Base-by-base conservation (phyloP, 2,888 invertebrate genomes). In the Tubiluchus corallicola region DNA sequence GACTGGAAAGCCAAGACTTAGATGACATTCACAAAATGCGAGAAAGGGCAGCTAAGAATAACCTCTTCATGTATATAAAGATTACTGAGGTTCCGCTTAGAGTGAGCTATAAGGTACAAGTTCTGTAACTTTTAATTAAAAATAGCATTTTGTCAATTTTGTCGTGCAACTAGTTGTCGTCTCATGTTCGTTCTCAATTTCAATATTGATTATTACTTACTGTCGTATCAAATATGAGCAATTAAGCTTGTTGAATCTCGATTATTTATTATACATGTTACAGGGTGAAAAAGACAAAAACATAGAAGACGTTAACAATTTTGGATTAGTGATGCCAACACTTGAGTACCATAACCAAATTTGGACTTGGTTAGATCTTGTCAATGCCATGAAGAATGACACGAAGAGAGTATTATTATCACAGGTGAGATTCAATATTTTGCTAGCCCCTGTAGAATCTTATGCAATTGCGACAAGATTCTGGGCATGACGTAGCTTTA, bases 1-100 rank as follows among this genome's bases (percentile, higher is more conserved):
- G 29, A n/a, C 9, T 29, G 9, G 29, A 29, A n/a, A 9, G 9
- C 9, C 29, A 80, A 51, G 74, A 76, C 56, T 79, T 77, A 55
- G 87, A 92, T 61, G 94, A 96, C 59, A 92, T 96, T 0, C 94
- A 96, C 63, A 92, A 84, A 63, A 90, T 90, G 88, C 87, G 87
- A 75, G 90, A 96, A 64, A 73, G 98, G 48, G 98, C 98, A 0
- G 92, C 94, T 54, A 88, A 92, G 65, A 98, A 98, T 69, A 96
- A 96, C 67, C 71, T 94, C 42, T 98, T 98, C 64, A 84, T 94
- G 53, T 98, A 94, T 66, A 92, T 98, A 38, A 98, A 98, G 71
- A 92, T 72, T 9, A 94, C 96, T 0, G 94, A 96, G 67, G 92
- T 98, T 13, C 84, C 85, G 1, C 81, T 92, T 37, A 73, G 84